These are phyloP conservation scores for Pheosia tremula DNA, from an alignment of 2,888 invertebrate species.

Conservation along the genomic window DNA sequence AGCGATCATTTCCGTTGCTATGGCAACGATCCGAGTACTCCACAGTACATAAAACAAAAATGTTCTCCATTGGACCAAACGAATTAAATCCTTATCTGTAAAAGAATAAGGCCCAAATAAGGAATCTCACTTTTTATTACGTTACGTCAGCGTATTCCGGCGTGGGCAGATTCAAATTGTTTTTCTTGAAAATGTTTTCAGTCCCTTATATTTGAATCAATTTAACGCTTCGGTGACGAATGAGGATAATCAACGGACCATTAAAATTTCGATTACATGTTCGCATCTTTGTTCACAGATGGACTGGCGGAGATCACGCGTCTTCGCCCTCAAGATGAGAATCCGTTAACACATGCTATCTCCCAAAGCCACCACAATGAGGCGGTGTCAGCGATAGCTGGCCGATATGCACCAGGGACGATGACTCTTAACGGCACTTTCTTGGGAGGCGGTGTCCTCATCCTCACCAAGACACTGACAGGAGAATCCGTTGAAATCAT, in stretches of 20 bases:
- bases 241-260: background rate
- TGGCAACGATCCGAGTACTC: slow-evolving; percentile 40
- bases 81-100: slow-evolving; percentile 15
- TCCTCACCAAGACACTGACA: slow-evolving; percentile 72
- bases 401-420: slow-evolving; percentile 56
- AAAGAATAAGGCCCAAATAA: slow-evolving; percentile 14
- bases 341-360: slow-evolving; percentile 54
- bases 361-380: slow-evolving; percentile 49
- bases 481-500: slow-evolving; percentile 75
- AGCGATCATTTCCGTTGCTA: slow-evolving; percentile 56
- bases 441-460: slow-evolving; percentile 65
- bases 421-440: slow-evolving; percentile 69
- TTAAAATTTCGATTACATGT: slow-evolving; percentile 7
- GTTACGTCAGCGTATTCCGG: slow-evolving; percentile 7
- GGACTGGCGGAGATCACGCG: slow-evolving; percentile 49
- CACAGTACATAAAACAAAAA: slow-evolving; percentile 13
- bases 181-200: slow-evolving; percentile 11
- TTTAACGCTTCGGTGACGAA: background rate
- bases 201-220: slow-evolving; percentile 5
- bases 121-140: slow-evolving; percentile 3
- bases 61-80: slow-evolving; percentile 15
- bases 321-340: slow-evolving; percentile 22
- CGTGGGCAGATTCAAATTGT: slow-evolving; percentile 7
- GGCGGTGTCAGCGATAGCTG: slow-evolving; percentile 43
- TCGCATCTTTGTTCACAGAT: slow-evolving; percentile 61